Conservation (phyloP, 30 jellyfish, hydroid and myxozoan species). For the Calvadosia cruxmelitensis region DNA sequence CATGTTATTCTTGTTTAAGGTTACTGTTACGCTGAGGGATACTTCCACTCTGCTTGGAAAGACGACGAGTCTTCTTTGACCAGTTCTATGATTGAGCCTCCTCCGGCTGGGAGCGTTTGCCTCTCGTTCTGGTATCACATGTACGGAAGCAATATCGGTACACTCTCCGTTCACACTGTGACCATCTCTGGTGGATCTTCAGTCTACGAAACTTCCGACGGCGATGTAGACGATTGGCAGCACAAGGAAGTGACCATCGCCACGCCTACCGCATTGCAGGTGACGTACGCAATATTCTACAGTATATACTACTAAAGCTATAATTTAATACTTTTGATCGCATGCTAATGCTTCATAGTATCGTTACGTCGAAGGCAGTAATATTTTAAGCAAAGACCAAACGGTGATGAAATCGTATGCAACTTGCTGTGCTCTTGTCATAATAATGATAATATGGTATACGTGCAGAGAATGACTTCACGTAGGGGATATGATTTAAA, state of each 20-base stretch:
- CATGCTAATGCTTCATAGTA: too few relatives aligned
- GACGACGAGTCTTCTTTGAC: background rate
- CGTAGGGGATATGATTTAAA: too few relatives aligned
- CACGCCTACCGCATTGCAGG: background rate
- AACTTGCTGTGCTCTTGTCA: too few relatives aligned
- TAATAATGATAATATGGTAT: too few relatives aligned
- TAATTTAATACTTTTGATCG: too few relatives aligned
- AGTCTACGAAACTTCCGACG: background rate
- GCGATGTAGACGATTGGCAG: background rate
- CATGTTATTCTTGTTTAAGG: background rate
- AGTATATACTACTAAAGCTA: too few relatives aligned
- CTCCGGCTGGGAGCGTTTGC: background rate
- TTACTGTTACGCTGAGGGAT: background rate
- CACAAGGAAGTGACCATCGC: background rate
- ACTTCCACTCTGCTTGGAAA: background rate
- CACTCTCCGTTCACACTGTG: background rate
- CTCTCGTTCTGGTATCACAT: background rate
- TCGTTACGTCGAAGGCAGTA: too few relatives aligned
- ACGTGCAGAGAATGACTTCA: too few relatives aligned
- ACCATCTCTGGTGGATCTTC: background rate
- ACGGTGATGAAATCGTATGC: too few relatives aligned
- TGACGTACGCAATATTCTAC: too few relatives aligned
- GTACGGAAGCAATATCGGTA: background rate
- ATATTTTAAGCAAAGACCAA: too few relatives aligned
- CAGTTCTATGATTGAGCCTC: background rate